Evolutionary conservation across 2,113 vertebrate genomes (phyloP), one percentile per base, ranked within the genome.

Genomic region (Esox niger): DNA sequence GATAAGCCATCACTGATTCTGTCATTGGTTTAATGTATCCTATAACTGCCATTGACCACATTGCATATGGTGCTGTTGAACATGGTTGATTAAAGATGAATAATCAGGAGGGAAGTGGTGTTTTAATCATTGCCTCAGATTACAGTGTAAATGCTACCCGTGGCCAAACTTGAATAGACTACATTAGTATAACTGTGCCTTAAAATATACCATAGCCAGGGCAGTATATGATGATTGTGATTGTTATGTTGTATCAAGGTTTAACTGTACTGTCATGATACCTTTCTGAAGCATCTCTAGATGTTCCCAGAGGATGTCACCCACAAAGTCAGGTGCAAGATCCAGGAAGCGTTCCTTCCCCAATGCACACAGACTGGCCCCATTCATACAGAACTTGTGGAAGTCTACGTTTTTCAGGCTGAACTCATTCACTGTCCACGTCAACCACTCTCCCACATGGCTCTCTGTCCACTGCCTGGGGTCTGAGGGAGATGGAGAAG

Each of bases 231-330:
- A 43, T 10, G 35, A 10, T 43, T 52, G 7, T 52, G 17, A 52
- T 9, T 52, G 54, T 10, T 25, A 27, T 23, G 25, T 15, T 4
- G 9, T 11, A 26, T 10, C 4, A 10, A 27, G 26, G 9, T 15
- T 30, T 17, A 0, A 11, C 23, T 0, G 25, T 10, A 10, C 21
- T 61, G n/a, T 21, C 20, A 13, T 20, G n/a, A 7, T 10, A 99
- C 98, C 98, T 96, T 98, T 99, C 85, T 98, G 97, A 85, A 99
- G 89, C 90, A 98, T 98, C 88, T 99, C 97, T 82, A 99, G 88
- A 69, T 99, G 98, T 47, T 99, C 98, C 98, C 98, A 99, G 6
- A 99, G 93, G 88, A 99, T 99, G 77, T 99, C 98, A 20, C 98
- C 98, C 68, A 99, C 98, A 74, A 98, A 99, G 87, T 99, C 98